A percentile compares a stretch with the other conserved stretches of the same genome.
phyloP scores from a whole-genome alignment of 1,140 invertebrate species.

The Telenomus remus region DNA sequence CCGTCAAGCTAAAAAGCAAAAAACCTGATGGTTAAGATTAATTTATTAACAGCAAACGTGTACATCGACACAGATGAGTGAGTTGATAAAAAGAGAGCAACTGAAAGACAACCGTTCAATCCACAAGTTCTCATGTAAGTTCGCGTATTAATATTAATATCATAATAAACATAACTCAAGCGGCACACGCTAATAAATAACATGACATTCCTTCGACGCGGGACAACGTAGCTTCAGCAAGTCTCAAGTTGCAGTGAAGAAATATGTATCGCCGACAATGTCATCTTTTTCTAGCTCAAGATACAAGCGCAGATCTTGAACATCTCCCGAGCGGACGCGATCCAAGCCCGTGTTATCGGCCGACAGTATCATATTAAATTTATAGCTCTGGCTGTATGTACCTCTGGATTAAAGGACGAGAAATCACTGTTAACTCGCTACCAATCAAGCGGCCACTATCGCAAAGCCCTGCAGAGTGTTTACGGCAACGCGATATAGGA shows the following conservation, averaged over 20 bases:
- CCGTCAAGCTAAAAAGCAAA: no score
- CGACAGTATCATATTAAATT: constrained; percentile 65
- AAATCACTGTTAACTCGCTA: constrained; percentile 60
- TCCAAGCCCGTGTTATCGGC: constrained; percentile 60
- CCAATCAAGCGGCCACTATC: constrained; percentile 55
- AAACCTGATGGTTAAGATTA: no score
- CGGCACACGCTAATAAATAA: constrained; percentile 3
- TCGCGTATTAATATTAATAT: constrained; percentile 26
- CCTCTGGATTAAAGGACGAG: constrained; percentile 65
- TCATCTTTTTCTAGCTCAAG: constrained; percentile 64
- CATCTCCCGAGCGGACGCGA: constrained; percentile 41
- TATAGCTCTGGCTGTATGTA: constrained; percentile 54
- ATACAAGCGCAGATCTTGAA: constrained; percentile 62
- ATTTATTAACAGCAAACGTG: no score
- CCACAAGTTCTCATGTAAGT: constrained; percentile 16
- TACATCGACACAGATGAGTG: no score
- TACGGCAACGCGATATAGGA: constrained; percentile 2
- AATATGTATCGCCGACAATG: constrained; percentile 62
- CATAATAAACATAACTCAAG: constrained; percentile 23
- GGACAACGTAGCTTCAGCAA: constrained; percentile 14
- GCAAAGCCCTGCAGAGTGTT: constrained; percentile 13
- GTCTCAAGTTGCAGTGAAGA: constrained; percentile 5
- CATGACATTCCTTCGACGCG: constrained; percentile 7
- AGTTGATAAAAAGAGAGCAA: no score
- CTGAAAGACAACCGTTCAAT: not conserved